Evolutionary conservation across 2,888 invertebrate genomes (phyloP), one percentile per base, ranked within the genome.

Genomic region (Acholoe squamosa): DNA sequence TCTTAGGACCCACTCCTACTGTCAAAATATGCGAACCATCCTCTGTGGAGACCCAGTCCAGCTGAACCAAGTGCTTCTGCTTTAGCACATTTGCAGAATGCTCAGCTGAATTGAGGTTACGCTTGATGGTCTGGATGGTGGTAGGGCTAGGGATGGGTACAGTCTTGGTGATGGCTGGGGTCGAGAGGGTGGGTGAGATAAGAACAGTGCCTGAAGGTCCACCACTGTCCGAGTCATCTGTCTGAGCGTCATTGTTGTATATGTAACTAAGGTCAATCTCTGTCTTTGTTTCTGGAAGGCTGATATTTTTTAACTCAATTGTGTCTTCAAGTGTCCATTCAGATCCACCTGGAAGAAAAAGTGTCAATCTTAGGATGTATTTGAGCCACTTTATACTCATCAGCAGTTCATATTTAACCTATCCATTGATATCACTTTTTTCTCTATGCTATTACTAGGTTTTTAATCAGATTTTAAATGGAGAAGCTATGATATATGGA

Each of bases 11-110:
- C 61, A 99, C 98, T 0, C 98, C 99, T 0, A 99, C 99, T 0
- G 99, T 99, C 67, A 99, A 96, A 93, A 99, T 98, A 95, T 99
- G 99, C 0, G 99, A 98, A 0, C 99, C 99, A 95, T 99, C 99
- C 96, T 99, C 99, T 93, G 99, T 99, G 0, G 99, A 99, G 19
- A 99, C 99, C 99, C 99, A 99, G 96, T 99, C 99, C 67, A 99
- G 96, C 95, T 99, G 99, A 0, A 99, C 99, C 43, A 99, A 96
- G 67, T 95, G 95, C 92, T 94, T 95, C 92, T 94, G 94, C 31
- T 93, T 92, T 54, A 95, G 92, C 12, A 95, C 92, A 19, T 94
- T 94, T 7, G 93, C 91, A 91, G 93, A 93, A 90, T 89, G 90
- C 19, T 90, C 84, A 25, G 89, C 77, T 31, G 84, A 89, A 54